phyloP scores from a whole-genome alignment of 2,888 invertebrate genomes.

The Ypsolopha scabrella region DNA sequence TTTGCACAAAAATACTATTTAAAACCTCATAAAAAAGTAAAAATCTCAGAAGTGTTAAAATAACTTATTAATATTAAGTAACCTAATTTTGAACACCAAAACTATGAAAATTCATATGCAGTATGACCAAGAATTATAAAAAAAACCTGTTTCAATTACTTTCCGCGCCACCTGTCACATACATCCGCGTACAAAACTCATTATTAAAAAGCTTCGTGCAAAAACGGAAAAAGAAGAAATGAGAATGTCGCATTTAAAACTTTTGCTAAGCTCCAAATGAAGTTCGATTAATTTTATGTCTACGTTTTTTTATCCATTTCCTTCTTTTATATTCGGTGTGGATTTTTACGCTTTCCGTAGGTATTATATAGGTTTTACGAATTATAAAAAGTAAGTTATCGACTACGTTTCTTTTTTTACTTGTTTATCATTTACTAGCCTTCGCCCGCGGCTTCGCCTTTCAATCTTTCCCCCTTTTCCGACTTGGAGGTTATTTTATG shows the following conservation, averaged over 20 bases:
- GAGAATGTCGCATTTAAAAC: slow-evolving; percentile 20
- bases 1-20: no score
- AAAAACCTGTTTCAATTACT: slow-evolving; percentile 24
- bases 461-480: no score
- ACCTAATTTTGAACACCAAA: not conserved
- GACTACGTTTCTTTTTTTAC: no score
- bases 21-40: not conserved
- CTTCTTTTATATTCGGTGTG: not conserved
- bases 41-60: no score
- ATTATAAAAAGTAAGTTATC: no score
- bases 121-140: no score
- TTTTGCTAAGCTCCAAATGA: not conserved
- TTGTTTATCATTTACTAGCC: no score
- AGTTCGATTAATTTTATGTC: not conserved
- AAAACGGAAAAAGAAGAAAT: not conserved
- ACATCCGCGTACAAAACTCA: slow-evolving; percentile 29
- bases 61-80: no score
- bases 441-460: no score
- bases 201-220: slow-evolving; percentile 20
- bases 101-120: not conserved
- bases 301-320: not conserved
- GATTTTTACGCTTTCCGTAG: not conserved
- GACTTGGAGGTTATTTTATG: no score
- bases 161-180: slow-evolving; percentile 32
- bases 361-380: no score